Evolutionary conservation across 2,888 invertebrate genomes (phyloP).

Genomic region (Papilio gigon): DNA sequence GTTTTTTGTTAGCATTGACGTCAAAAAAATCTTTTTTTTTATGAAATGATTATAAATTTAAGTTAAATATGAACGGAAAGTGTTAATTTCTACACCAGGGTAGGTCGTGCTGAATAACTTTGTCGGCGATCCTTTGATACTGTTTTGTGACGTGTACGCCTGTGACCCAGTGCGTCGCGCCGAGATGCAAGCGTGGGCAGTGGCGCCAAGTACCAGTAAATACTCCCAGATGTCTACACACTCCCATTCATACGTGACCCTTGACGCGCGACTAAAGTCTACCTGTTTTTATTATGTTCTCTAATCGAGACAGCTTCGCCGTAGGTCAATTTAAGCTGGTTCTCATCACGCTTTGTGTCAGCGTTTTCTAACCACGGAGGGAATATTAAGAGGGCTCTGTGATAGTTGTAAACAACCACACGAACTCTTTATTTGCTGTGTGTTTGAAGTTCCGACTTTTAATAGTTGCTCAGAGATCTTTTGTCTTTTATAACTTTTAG

Average conservation of each 20-base stretch:
- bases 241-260: conserved; percentile 71
- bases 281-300: conserved; percentile 48
- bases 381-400: conserved; percentile 29
- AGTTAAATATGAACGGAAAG: neutral
- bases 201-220: conserved; percentile 71
- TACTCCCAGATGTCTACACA: conserved; percentile 69
- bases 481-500: conserved; percentile 9
- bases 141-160: conserved; percentile 3
- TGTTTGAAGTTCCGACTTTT: conserved; percentile 15
- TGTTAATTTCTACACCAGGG: neutral
- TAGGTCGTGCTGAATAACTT: conserved; percentile 36
- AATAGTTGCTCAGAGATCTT: conserved; percentile 41
- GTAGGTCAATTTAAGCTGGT: conserved; percentile 55
- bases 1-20: too few relatives aligned
- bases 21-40: too few relatives aligned
- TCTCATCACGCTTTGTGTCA: conserved; percentile 56
- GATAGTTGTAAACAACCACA: conserved; percentile 16
- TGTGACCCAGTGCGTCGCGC: conserved; percentile 37
- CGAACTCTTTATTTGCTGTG: conserved; percentile 22
- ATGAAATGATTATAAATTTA: neutral
- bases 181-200: conserved; percentile 56
- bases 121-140: conserved; percentile 24
- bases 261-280: conserved; percentile 54
- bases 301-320: conserved; percentile 46
- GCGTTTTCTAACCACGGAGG: conserved; percentile 36